Evolutionary conservation across 2,113 vertebrate species (phyloP).

Genomic region (Oncorhynchus mykiss): DNA sequence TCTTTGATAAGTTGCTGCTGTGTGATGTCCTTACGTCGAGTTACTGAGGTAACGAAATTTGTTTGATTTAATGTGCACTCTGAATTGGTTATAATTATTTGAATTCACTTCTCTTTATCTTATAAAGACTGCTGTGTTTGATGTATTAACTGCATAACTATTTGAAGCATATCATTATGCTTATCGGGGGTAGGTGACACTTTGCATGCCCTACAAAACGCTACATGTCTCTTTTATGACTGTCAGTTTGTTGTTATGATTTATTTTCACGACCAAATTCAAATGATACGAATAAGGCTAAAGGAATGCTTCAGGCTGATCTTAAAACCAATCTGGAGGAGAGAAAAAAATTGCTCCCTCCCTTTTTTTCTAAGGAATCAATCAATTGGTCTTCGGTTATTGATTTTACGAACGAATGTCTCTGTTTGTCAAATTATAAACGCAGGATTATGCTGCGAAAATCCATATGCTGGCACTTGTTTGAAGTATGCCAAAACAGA

Average conservation of each 20-base stretch:
- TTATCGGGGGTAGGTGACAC: conserved; percentile 50
- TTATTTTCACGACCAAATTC: conserved; percentile 41
- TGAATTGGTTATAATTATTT: conserved; percentile 62
- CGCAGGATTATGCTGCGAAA: background rate
- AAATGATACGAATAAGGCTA: conserved; percentile 15
- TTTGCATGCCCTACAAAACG: conserved; percentile 76
- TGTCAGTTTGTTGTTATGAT: conserved; percentile 46
- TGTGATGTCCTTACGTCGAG: conserved; percentile 46
- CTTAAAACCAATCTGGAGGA: conserved; percentile 18
- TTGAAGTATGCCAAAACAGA: conserved; percentile 17
- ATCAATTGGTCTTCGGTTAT: conserved; percentile 24
- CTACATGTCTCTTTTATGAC: conserved; percentile 36
- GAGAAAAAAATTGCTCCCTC: background rate
- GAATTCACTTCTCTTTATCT: conserved; percentile 53
- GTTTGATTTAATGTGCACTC: conserved; percentile 68
- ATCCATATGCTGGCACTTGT: background rate
- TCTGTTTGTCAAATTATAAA: background rate
- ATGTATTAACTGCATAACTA: conserved; percentile 60
- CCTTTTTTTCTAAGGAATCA: background rate
- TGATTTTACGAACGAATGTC: background rate
- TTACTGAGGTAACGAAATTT: conserved; percentile 39
- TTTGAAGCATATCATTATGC: conserved; percentile 66
- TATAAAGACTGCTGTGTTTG: conserved; percentile 75
- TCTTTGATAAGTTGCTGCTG: conserved; percentile 73
- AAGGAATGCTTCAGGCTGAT: background rate